Conservation (phyloP, 2,888 invertebrate genomes). For the Halictus ligatus region DNA sequence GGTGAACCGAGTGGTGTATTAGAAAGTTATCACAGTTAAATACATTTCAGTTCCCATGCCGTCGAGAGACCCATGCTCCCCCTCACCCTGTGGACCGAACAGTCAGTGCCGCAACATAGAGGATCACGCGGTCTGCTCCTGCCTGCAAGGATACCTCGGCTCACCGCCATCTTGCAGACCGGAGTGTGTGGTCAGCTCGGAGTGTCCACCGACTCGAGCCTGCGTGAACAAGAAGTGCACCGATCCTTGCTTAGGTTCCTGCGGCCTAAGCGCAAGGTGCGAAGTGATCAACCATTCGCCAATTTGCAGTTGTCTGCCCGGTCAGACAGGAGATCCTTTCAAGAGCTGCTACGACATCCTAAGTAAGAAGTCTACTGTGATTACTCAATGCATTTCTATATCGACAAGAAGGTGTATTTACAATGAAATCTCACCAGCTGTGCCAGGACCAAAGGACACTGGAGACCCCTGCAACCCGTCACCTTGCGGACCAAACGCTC, state of each 20-base stretch:
- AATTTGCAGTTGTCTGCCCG: slow-evolving; percentile 84
- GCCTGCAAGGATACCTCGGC: slow-evolving; percentile 84
- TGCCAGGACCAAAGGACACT: slow-evolving; percentile 81
- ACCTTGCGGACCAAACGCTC: slow-evolving; percentile 93
- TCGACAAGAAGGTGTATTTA: background rate
- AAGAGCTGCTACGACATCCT: slow-evolving; percentile 89
- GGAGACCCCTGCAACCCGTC: slow-evolving; percentile 90
- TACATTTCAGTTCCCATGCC: slow-evolving; percentile 48
- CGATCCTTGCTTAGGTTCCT: slow-evolving; percentile 86
- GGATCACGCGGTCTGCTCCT: slow-evolving; percentile 84
- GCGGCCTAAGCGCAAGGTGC: slow-evolving; percentile 85
- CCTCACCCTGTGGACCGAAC: slow-evolving; percentile 84
- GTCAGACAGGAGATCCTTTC: slow-evolving; percentile 90
- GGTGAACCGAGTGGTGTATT: no score
- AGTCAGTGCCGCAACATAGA: slow-evolving; percentile 83
- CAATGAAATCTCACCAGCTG: slow-evolving; percentile 63
- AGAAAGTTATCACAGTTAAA: no score
- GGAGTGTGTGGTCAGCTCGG: slow-evolving; percentile 84
- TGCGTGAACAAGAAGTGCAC: slow-evolving; percentile 90
- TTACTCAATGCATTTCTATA: background rate
- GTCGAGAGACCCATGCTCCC: slow-evolving; percentile 80
- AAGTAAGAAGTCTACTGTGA: slow-evolving; percentile 62
- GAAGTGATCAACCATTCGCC: slow-evolving; percentile 86
- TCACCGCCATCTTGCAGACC: slow-evolving; percentile 84
- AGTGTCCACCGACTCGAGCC: slow-evolving; percentile 86